Evolutionary conservation across 2,888 invertebrate species (phyloP).

Genomic region (Acleris literana): DNA sequence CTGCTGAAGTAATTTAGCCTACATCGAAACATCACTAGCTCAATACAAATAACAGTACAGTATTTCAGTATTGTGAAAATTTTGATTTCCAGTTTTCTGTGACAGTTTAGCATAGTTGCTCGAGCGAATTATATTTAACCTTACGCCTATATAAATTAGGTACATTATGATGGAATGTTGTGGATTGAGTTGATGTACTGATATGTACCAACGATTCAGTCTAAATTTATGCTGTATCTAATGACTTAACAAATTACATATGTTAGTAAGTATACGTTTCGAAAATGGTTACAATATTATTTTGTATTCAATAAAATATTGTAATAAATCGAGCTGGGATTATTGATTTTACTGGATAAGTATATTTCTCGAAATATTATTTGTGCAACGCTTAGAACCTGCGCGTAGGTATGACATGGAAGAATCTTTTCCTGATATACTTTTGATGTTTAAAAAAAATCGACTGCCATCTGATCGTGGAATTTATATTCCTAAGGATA

Average conservation of each 20-base stretch:
- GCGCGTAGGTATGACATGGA: too few relatives aligned
- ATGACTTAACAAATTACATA: slow-evolving; percentile 29
- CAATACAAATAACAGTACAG: too few relatives aligned
- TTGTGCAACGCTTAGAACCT: too few relatives aligned
- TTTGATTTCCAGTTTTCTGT: too few relatives aligned
- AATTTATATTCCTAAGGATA: too few relatives aligned
- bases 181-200: slow-evolving; percentile 26
- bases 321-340: slow-evolving; percentile 7
- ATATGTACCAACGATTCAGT: slow-evolving; percentile 36
- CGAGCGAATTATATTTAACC: slow-evolving; percentile 20
- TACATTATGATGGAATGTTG: slow-evolving; percentile 30
- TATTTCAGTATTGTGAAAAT: too few relatives aligned
- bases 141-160: slow-evolving; percentile 30
- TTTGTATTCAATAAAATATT: too few relatives aligned
- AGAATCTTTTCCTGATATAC: too few relatives aligned
- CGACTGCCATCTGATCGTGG: too few relatives aligned
- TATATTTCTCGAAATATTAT: not conserved
- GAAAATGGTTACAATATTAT: slow-evolving; percentile 15
- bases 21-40: too few relatives aligned
- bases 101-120: not conserved
- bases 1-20: too few relatives aligned
- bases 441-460: too few relatives aligned
- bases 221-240: slow-evolving; percentile 21
- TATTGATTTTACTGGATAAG: not conserved
- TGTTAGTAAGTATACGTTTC: slow-evolving; percentile 10